A percentile compares a stretch with the other conserved stretches of the same genome.
phyloP scores from a whole-genome alignment of 2,797 vertebrate genomes.

The Lutjanus campechanus region DNA sequence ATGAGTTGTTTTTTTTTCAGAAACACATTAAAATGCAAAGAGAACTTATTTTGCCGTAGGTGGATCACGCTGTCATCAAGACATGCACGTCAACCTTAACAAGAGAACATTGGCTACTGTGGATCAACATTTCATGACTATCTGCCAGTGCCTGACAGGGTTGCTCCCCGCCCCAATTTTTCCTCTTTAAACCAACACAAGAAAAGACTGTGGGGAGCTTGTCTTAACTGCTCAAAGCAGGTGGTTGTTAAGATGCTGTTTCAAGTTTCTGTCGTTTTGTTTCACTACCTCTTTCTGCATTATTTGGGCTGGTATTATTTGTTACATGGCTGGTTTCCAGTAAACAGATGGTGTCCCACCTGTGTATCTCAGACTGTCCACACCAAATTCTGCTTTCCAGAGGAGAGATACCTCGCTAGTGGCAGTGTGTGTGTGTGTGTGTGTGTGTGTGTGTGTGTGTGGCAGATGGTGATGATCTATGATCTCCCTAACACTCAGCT shows the following conservation, averaged over 20 bases:
- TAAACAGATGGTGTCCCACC: constrained; percentile 32
- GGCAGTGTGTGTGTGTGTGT: not conserved
- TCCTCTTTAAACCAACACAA: constrained; percentile 18
- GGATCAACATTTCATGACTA: constrained; percentile 24
- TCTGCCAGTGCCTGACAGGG: constrained; percentile 7
- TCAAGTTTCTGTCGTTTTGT: constrained; percentile 13
- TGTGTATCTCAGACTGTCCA: constrained; percentile 23
- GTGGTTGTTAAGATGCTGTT: constrained; percentile 21
- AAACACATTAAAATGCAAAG: constrained; percentile 27
- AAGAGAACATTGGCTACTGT: constrained; percentile 9
- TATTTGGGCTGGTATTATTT: constrained; percentile 16
- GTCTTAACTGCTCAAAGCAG: not conserved
- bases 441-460: constrained; percentile 11
- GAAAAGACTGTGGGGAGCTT: not conserved
- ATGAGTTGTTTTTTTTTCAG: too few relatives aligned
- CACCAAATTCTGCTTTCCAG: not conserved
- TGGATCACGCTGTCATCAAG: constrained; percentile 19
- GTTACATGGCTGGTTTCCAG: constrained; percentile 27
- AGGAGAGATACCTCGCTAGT: not conserved
- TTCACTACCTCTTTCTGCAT: constrained; percentile 9
- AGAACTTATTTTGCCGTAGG: not conserved
- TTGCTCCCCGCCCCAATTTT: not conserved
- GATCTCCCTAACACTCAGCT: constrained; percentile 11
- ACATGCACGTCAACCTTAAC: constrained; percentile 22
- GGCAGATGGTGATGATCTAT: constrained; percentile 1